Base-by-base conservation (phyloP, 2,797 vertebrate species). In the Coluber constrictor region DNA sequence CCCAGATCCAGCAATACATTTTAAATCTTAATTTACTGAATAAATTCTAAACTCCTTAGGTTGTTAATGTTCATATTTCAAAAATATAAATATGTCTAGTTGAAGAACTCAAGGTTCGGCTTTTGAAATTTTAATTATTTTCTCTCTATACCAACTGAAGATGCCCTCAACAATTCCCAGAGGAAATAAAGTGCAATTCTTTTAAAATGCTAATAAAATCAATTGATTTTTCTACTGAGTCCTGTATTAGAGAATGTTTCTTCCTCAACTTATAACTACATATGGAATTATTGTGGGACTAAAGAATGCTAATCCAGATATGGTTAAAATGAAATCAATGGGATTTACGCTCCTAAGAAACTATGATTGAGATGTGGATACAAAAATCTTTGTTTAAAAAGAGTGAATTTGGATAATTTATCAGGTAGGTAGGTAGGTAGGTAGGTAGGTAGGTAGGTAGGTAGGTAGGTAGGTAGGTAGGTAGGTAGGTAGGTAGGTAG, bases 111-210 rank as follows among this genome's bases (percentile, higher is more conserved):
- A 94, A 56, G 93, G 95, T 94, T 55, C 0, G 4, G 32, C 88
- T 93, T 92, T 94, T 83, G 93, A 95, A 86, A 93, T 55, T 92
- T 83, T 32, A 94, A 37, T 61, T 95, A 61, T 56, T 63, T 92
- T 94, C 87, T 86, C 8, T 94, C 92, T 55, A 18, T 87, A 18
- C 60, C 88, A 43, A 88, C 59, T 43, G 88, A 91, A 93, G 83
- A 93, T 51, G 86, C 89, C 87, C 55, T 94, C 29, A 89, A n/a
- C 56, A 92, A 93, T 92, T 94, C 92, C 55, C 47, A 87, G 3
- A 88, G 95, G 93, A 96, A 95, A 94, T 86, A 74, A 95, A 4
- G 25, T 90, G 74, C 55, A 83, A 60, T 87, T 90, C 90, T 95
- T 93, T 88, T 87, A 92, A 95, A 89, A 3, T 91, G 57, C 89